phyloP scores from a whole-genome alignment of 2,113 vertebrate species.

The Struthio camelus region DNA sequence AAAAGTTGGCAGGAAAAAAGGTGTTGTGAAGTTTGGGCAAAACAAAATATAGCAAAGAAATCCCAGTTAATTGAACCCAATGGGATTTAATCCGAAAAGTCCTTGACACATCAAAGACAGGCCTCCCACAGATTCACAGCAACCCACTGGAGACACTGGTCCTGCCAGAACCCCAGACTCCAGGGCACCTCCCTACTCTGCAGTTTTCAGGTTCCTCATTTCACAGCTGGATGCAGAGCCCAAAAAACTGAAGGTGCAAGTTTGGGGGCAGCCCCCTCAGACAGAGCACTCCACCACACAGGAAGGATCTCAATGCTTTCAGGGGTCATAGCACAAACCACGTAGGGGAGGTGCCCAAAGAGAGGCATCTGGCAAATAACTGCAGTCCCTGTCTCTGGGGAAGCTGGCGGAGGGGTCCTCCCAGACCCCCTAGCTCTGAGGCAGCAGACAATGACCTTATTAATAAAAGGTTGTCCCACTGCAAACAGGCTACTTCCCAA shows the following conservation, averaged over 20 bases:
- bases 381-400: neutral
- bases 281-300: fast-evolving
- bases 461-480: neutral
- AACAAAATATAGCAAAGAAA: too few species aligned
- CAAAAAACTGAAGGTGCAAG: neutral
- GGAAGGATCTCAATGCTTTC: neutral
- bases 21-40: too few species aligned
- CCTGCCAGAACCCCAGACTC: too few species aligned
- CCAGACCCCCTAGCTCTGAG: neutral
- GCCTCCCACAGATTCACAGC: neutral
- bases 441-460: too few species aligned
- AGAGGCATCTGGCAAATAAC: neutral
- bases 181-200: too few species aligned
- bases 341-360: neutral
- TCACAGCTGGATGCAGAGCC: neutral
- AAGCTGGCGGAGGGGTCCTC: neutral
- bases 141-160: neutral
- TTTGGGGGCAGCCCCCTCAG: neutral
- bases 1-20: neutral
- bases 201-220: neutral
- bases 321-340: neutral
- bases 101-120: too few species aligned
- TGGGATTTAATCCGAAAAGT: too few species aligned
- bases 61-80: too few species aligned
- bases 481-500: neutral